A percentile compares a stretch with the other conserved stretches of the same genome.
phyloP scores from a whole-genome alignment of 23 tunicate species.

The Oikopleura vanhoeffeni region DNA sequence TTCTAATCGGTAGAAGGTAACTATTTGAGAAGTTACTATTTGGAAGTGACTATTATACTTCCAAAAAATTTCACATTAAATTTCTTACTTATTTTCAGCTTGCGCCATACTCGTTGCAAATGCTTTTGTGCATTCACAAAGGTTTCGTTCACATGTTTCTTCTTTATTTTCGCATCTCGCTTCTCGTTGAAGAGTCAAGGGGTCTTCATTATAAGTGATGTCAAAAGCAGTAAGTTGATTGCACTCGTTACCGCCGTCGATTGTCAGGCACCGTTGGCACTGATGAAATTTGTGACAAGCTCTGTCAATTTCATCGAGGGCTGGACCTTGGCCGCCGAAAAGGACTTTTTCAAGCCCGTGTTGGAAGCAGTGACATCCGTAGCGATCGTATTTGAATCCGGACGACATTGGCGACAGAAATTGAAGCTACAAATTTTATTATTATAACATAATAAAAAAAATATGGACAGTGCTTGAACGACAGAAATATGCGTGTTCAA shows the following conservation, averaged over 20 bases:
- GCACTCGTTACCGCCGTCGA: background rate
- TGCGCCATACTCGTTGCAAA: background rate
- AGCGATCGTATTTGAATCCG: background rate
- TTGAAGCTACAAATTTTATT: background rate
- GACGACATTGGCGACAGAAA: background rate
- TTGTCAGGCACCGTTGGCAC: background rate
- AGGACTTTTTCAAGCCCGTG: background rate
- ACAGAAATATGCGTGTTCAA: too few species aligned
- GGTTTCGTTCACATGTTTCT: background rate
- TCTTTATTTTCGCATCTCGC: background rate
- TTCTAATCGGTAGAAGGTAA: too few species aligned
- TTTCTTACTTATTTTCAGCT: background rate
- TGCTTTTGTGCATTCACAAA: background rate
- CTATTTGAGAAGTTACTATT: too few species aligned
- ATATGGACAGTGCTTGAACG: too few species aligned
- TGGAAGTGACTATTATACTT: too few species aligned
- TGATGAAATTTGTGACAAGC: background rate
- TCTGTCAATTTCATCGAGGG: background rate
- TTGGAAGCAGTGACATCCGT: background rate
- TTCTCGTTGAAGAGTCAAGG: background rate
- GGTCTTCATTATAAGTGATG: background rate
- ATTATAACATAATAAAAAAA: too few species aligned
- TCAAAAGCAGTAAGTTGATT: background rate
- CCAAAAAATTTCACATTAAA: too few species aligned
- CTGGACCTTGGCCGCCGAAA: background rate